Base-by-base conservation (phyloP, 1,140 invertebrate species). In the Aphelinus certus region DNA sequence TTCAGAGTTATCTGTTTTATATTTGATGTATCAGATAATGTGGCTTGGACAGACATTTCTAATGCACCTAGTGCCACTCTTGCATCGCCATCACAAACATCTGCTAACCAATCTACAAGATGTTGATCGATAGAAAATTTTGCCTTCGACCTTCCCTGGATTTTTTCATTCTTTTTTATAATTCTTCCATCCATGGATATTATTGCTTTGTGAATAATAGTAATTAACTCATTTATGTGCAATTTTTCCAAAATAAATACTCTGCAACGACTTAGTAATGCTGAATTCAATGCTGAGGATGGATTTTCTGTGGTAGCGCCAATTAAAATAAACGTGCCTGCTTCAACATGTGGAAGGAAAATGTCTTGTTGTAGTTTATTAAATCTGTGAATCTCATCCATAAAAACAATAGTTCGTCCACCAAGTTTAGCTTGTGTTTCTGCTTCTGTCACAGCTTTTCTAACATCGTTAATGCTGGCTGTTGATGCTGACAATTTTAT, bases 291-390 rank as follows among this genome's bases (percentile, higher is more conserved):
- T 80, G 91, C 91, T 82, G 95, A 95, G 10, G 93, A 95, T 68
- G 95, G 95, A 87, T 95, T 96, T 86, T 96, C 94, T 73, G 94
- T 95, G 6, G 94, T 95, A 3, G 94, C 94, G 55, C 94, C 95
- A 77, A 96, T 91, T 69, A 96, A 86, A 49, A 89, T 92, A 48
- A 96, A 92, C 9, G 92, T 93, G 2, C 94, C 94, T 86, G 90
- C 92, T 86, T 95, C 95, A 49, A 95, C 91, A 87, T 94, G 91
- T 51, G 93, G 91, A 61, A 95, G 81, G 85, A 95, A 94, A 66
- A 91, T 91, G 85, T 96, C 94, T 83, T 90, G 88, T 81, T 94
- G 94, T 47, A 92, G 84, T 88, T 95, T 95, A 84, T 95, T 95
- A 79, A 96, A 96, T 53, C 94, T 89, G 85, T 96, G 95, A 80